A percentile compares a stretch with the other conserved stretches of the same genome.
These are phyloP conservation scores for Cryptus armator DNA, from an alignment of 2,888 invertebrate genomes.

Conservation along the genomic window DNA sequence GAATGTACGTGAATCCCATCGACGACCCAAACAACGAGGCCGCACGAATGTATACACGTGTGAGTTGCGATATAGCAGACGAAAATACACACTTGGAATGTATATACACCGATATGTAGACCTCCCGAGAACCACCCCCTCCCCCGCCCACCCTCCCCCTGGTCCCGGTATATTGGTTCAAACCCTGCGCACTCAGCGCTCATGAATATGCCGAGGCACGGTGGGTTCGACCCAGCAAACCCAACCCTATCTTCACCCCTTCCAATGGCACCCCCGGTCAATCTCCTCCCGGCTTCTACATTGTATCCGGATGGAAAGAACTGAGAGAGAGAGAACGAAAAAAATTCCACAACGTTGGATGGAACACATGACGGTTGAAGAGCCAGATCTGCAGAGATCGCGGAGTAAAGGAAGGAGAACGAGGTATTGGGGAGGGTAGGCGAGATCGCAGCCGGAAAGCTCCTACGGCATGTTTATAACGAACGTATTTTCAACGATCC, in stretches of 20 bases:
- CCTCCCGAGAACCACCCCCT: slow-evolving; percentile 30
- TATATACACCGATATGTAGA: slow-evolving; percentile 53
- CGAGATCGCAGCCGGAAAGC: not conserved
- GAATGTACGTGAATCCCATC: slow-evolving; percentile 8
- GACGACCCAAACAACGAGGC: slow-evolving; percentile 10
- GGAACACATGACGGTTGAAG: slow-evolving; percentile 18
- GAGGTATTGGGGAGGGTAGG: not conserved
- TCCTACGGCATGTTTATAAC: slow-evolving; percentile 73
- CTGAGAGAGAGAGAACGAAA: slow-evolving; percentile 32
- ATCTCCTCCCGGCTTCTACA: slow-evolving; percentile 75
- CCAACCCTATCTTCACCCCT: slow-evolving; percentile 71
- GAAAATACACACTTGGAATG: slow-evolving; percentile 48
- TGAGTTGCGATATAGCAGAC: slow-evolving; percentile 8
- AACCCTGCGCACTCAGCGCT: slow-evolving; percentile 82
- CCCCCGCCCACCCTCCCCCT: slow-evolving; percentile 52
- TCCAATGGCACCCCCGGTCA: slow-evolving; percentile 74
- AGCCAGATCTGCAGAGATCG: slow-evolving; percentile 49
- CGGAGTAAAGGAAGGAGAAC: slow-evolving; percentile 10
- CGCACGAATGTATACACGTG: slow-evolving; percentile 12
- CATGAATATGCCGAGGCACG: slow-evolving; percentile 82
- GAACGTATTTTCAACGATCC: slow-evolving; percentile 73
- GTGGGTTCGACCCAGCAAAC: slow-evolving; percentile 76
- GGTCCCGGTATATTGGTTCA: slow-evolving; percentile 79
- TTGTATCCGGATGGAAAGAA: slow-evolving; percentile 76
- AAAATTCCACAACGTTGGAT: slow-evolving; percentile 47